A percentile compares a stretch with the other conserved stretches of the same genome.
phyloP scores from a whole-genome alignment of 2,113 vertebrate genomes.

The Notarius lentiginosus region DNA sequence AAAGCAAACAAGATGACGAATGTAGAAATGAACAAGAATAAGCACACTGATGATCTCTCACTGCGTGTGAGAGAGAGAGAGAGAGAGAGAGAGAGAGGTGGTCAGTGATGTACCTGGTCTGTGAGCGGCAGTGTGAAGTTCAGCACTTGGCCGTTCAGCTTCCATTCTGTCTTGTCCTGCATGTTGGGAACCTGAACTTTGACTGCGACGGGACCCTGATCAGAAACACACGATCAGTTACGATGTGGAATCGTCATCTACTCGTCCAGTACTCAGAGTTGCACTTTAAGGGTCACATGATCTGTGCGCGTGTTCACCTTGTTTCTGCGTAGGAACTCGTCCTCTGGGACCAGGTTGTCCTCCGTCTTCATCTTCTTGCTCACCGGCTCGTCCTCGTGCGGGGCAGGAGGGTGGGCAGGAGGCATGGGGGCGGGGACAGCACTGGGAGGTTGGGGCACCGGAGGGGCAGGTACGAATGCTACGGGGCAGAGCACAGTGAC shows the following conservation, averaged over 20 bases:
- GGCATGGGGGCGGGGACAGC: slow-evolving; percentile 81
- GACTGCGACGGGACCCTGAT: slow-evolving; percentile 91
- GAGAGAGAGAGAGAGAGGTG: not conserved
- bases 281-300: too few species aligned
- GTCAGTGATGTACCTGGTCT: slow-evolving; percentile 81
- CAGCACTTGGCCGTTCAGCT: slow-evolving; percentile 90
- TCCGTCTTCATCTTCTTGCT: slow-evolving; percentile 97
- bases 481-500: not conserved
- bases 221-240: not conserved
- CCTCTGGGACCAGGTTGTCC: slow-evolving; percentile 94
- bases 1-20: not conserved
- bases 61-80: not conserved
- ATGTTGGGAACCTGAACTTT: slow-evolving; percentile 99
- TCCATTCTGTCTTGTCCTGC: slow-evolving; percentile 99
- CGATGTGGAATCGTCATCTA: too few species aligned
- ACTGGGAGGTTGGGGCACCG: slow-evolving; percentile 84
- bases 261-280: too few species aligned
- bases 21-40: not conserved
- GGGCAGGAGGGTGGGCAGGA: slow-evolving; percentile 84
- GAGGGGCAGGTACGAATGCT: slow-evolving; percentile 96
- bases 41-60: not conserved
- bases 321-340: slow-evolving; percentile 93
- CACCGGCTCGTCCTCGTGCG: slow-evolving; percentile 90
- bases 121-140: slow-evolving; percentile 94
- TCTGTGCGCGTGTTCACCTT: slow-evolving; percentile 73